Evolutionary conservation across 2,888 invertebrate genomes (phyloP), one percentile per base, ranked within the genome.

Genomic region (Drosophila ustulata): DNA sequence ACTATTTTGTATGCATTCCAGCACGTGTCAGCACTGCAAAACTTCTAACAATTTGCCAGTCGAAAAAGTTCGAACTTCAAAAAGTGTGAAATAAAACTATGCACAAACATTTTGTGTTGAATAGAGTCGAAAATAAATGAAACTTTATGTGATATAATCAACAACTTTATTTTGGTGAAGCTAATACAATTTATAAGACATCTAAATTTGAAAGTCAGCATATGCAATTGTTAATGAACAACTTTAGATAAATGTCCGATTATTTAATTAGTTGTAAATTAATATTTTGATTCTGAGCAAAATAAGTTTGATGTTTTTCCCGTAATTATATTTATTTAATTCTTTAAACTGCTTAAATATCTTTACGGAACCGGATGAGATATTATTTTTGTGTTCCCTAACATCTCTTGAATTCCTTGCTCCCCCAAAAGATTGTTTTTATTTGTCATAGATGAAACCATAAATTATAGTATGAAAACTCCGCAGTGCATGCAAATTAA

Each of bases 401-500:
- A 7, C 30, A 4, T 37, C 2, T n/a, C 37, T 37, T 4, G n/a
- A 37, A 5, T 41, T 41, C 39, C 4, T 13, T 9, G 34, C n/a
- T n/a, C 2, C 34, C 34, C 0, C 11, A 34, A 34, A 34, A 13
- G 8, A 4, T 26, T 18, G 11, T 28, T 47, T 30, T 9, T 13
- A 18, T 18, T 18, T 18, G 13, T 2, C 7, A 37, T 1, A n/a
- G 25, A 7, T 50, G 9, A 30, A 28, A 5, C 23, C 4, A 45
- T 30, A 45, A 45, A 8, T 45, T 56, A 23, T 11, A 26, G 5
- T 25, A 23, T 9, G 23, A 39, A 26, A n/a, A 32, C 45, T 45
- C 1, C 9, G 45, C 9, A 45, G 23, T 39, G 13, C 18, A 30
- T 28, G 23, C 11, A 34, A 56, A 50, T 46, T 65, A 45, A 41